Conservation (phyloP, 2,888 invertebrate species). For the Epinotia nisella region DNA sequence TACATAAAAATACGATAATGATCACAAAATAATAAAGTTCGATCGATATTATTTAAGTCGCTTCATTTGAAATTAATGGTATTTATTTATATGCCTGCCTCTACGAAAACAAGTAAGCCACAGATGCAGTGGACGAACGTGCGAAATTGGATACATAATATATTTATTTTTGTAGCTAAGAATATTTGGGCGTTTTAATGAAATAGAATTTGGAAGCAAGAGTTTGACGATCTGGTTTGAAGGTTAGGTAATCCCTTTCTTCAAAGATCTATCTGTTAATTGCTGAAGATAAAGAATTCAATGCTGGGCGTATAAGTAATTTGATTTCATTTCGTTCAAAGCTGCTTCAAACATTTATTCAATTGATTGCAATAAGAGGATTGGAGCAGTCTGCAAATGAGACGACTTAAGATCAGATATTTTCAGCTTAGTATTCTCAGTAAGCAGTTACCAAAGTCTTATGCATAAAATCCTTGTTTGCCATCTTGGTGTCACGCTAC, state of each 20-base stretch:
- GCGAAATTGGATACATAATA: not conserved
- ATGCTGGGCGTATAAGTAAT: not conserved
- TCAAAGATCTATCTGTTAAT: no score
- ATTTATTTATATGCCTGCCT: not conserved
- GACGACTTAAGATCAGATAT: not conserved
- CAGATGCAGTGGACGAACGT: not conserved
- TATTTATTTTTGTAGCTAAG: not conserved
- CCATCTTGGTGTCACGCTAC: slow-evolving; percentile 12
- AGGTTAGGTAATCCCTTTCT: no score
- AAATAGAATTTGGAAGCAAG: no score
- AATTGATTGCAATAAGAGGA: slow-evolving; percentile 19
- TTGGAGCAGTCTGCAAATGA: not conserved
- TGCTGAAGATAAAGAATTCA: no score
- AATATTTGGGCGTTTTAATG: no score
- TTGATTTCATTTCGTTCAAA: not conserved
- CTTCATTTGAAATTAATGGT: not conserved
- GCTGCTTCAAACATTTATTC: slow-evolving; percentile 4
- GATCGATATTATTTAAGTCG: no score
- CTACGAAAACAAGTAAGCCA: not conserved
- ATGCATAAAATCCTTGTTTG: slow-evolving; percentile 6
- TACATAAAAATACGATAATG: no score
- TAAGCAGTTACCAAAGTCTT: not conserved
- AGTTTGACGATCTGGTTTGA: no score
- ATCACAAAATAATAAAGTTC: no score
- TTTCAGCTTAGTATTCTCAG: slow-evolving; percentile 1